phyloP scores from a whole-genome alignment of 2,797 vertebrate genomes.

The Peromyscus nudipes region DNA sequence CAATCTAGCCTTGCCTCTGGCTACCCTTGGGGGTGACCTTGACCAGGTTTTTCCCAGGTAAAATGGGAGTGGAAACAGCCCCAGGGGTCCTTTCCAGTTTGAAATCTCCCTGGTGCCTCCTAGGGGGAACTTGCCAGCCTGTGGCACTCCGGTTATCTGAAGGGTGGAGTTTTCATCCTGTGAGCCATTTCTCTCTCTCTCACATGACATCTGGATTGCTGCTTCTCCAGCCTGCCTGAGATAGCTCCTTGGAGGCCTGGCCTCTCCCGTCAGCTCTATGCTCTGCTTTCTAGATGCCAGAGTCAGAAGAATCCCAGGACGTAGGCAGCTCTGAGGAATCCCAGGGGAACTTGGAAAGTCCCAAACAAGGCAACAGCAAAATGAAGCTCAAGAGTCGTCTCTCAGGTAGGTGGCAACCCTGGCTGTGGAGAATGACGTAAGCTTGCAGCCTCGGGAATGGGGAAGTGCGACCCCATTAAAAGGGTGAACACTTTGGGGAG shows the following conservation, averaged over 20 bases:
- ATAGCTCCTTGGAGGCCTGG: neutral
- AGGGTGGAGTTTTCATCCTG: neutral
- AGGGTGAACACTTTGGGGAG: neutral
- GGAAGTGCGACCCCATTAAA: neutral
- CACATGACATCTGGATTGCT: neutral
- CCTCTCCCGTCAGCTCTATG: conserved; percentile 41
- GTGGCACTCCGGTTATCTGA: neutral
- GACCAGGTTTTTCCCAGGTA: neutral
- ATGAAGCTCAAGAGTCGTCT: conserved; percentile 93
- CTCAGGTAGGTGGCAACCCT: conserved; percentile 89
- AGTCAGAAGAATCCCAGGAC: conserved; percentile 90
- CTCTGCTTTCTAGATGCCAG: conserved; percentile 86
- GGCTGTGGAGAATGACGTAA: neutral
- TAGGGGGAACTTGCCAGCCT: neutral
- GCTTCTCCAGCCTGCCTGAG: neutral
- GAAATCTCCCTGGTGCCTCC: neutral
- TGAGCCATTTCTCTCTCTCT: neutral
- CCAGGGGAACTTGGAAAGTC: conserved; percentile 91
- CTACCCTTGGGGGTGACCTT: neutral
- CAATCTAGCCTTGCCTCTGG: neutral
- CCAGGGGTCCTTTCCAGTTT: neutral
- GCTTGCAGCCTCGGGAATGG: neutral
- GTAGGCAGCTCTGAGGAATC: conserved; percentile 84
- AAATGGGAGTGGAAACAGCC: neutral
- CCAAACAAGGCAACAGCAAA: conserved; percentile 88